A percentile compares a stretch with the other conserved stretches of the same genome.
Evolutionary conservation across 2,888 invertebrate species (phyloP).

Genomic region (Dione juno): DNA sequence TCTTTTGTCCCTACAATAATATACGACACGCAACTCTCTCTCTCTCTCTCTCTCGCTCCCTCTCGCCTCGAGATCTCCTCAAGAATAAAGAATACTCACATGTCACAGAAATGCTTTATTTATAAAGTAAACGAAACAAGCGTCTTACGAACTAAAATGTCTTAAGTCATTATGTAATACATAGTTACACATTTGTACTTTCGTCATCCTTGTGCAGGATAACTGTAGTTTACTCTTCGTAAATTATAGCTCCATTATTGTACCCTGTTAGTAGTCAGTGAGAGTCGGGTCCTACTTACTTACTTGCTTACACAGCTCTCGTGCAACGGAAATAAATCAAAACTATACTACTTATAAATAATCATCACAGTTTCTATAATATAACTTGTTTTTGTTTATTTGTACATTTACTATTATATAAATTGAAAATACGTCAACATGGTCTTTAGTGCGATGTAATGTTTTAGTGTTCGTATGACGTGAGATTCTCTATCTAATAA

Average conservation of each 20-base stretch:
- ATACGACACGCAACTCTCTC: no score
- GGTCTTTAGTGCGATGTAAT: neutral
- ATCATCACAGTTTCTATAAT: conserved; percentile 71
- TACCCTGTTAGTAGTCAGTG: conserved; percentile 23
- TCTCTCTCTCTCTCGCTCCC: no score
- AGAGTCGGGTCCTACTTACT: neutral
- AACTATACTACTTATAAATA: conserved; percentile 68
- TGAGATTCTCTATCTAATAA: conserved; percentile 44
- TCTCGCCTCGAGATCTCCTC: no score
- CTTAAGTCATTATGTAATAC: conserved; percentile 45
- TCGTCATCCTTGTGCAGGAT: conserved; percentile 29
- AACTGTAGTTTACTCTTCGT: neutral
- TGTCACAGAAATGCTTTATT: conserved; percentile 40
- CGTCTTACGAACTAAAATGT: conserved; percentile 46
- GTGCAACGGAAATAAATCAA: conserved; percentile 18
- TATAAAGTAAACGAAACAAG: conserved; percentile 46
- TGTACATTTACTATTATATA: conserved; percentile 39
- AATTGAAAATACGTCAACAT: conserved; percentile 18
- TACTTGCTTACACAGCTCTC: neutral
- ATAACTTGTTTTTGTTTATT: conserved; percentile 43
- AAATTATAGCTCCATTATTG: conserved; percentile 31
- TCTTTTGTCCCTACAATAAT: no score
- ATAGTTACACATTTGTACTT: conserved; percentile 48
- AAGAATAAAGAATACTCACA: no score
- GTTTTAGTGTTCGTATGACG: conserved; percentile 14